Percentiles rank a stretch among this genome's conserved stretches.
phyloP scores from a whole-genome alignment of 2,888 invertebrate genomes.

The Gymnosoma rotundatum region DNA sequence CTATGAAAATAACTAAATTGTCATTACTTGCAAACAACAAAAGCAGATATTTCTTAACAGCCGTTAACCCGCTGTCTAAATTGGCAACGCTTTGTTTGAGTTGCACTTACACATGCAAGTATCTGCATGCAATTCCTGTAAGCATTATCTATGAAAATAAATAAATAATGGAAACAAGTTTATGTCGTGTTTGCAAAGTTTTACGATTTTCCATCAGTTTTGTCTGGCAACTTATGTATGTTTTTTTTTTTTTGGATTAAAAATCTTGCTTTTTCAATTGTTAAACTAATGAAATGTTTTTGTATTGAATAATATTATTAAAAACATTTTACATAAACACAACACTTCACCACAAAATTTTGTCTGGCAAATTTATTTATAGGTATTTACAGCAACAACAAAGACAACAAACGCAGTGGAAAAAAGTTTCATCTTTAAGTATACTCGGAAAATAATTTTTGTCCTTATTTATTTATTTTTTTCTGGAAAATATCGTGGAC shows the following conservation, averaged over 20 bases:
- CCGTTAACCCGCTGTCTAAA: too few species aligned
- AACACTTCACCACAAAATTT: constrained; percentile 69
- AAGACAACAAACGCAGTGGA: background rate
- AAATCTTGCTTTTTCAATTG: constrained; percentile 26
- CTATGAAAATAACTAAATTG: too few species aligned
- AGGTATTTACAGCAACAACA: constrained; percentile 8
- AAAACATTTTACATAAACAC: constrained; percentile 53
- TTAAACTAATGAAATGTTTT: constrained; percentile 7
- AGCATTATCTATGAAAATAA: too few species aligned
- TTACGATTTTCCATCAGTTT: background rate
- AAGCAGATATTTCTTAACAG: too few species aligned
- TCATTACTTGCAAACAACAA: too few species aligned
- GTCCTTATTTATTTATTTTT: background rate
- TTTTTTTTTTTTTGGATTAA: background rate
- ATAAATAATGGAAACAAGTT: too few species aligned
- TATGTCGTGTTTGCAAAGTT: too few species aligned
- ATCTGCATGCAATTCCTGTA: too few species aligned
- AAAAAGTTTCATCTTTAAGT: constrained; percentile 56
- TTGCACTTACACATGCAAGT: too few species aligned
- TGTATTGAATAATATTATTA: constrained; percentile 1
- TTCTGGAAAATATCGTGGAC: constrained; percentile 35
- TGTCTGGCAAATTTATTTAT: constrained; percentile 21
- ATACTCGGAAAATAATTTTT: constrained; percentile 38
- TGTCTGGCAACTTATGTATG: background rate
- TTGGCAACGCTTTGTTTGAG: too few species aligned